Evolutionary conservation across 2,113 vertebrate species (phyloP).

Genomic region (Zapus hudsonius): DNA sequence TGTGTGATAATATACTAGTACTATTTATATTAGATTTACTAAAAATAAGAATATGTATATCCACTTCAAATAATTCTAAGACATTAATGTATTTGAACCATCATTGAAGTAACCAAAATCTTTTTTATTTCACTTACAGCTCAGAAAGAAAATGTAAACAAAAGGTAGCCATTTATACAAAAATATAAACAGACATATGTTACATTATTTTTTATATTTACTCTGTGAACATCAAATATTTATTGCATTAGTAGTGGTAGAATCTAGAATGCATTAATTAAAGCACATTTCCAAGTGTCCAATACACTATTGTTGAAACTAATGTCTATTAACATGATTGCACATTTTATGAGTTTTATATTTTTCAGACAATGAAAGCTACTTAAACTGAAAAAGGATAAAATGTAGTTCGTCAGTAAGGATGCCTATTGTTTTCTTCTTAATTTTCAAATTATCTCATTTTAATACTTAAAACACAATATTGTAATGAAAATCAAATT

Average conservation of each 20-base stretch:
- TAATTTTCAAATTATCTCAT: background rate
- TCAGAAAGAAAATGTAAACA: constrained; percentile 39
- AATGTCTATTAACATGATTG: constrained; percentile 60
- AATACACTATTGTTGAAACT: constrained; percentile 43
- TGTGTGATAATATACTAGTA: background rate
- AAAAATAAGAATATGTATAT: constrained; percentile 35
- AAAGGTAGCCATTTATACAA: background rate
- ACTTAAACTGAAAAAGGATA: constrained; percentile 17
- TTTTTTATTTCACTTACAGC: constrained; percentile 25
- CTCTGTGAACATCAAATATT: constrained; percentile 11
- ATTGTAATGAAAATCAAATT: background rate
- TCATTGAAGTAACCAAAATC: constrained; percentile 8
- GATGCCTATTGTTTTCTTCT: background rate
- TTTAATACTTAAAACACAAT: constrained; percentile 21
- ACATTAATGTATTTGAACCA: background rate
- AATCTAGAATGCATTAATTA: background rate
- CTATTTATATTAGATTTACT: background rate
- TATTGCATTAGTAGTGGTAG: constrained; percentile 11
- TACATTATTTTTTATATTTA: background rate
- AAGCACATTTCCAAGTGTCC: constrained; percentile 10
- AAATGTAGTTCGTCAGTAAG: background rate
- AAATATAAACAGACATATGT: constrained; percentile 12
- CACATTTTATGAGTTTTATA: background rate
- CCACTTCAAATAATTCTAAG: constrained; percentile 7
- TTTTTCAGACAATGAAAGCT: constrained; percentile 46